Base-by-base conservation (phyloP, 2,797 vertebrate species). In the Sciaenops ocellatus region DNA sequence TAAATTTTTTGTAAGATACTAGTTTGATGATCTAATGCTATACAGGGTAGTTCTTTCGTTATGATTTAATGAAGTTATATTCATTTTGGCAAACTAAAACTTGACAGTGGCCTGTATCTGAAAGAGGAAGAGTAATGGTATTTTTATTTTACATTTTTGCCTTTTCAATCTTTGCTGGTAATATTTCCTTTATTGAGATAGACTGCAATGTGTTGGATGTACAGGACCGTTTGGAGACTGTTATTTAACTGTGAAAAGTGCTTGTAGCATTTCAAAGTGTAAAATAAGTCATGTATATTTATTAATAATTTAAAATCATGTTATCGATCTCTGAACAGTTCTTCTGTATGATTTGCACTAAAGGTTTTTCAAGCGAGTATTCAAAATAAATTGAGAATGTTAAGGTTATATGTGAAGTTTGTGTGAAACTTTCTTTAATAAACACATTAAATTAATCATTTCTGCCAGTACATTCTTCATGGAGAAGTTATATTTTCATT, bases 231-330 rank as follows among this genome's bases (percentile, higher is more conserved):
- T 41, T 70, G 63, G 78, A 89, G 83, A 91, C 85, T 80, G 79
- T 84, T 85, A 86, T 90, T 85, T 85, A 90, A 94, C 92, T 94
- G 93, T 95, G 92, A 95, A 94, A 94, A 92, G 89, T 91, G 85
- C 90, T 91, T 85, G 88, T 93, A 93, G 90, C 92, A 93, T 91
- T 91, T 91, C 7, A 26, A 90, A 79, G 85, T 93, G 87, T 92
- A 91, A 90, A 93, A 88, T 69, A 73, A 89, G 64, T 90, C 48
- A 69, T 93, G 90, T 91, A 92, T 95, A 93, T 95, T 94, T 94
- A 94, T 95, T 92, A 90, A 90, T 94, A 90, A 93, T 90, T 94
- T 92, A 90, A 94, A 91, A 90, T 87, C 69, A 82, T 62, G 57
- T 89, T 71, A 84, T 90, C 76, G 54, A 87, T 90, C 83, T 88